Percentiles rank a stretch among this genome's conserved stretches.
These are phyloP conservation scores for Aplysina aerophoba DNA, from an alignment of 37 sponge, comb jelly and placozoan genomes.

Conservation along the genomic window DNA sequence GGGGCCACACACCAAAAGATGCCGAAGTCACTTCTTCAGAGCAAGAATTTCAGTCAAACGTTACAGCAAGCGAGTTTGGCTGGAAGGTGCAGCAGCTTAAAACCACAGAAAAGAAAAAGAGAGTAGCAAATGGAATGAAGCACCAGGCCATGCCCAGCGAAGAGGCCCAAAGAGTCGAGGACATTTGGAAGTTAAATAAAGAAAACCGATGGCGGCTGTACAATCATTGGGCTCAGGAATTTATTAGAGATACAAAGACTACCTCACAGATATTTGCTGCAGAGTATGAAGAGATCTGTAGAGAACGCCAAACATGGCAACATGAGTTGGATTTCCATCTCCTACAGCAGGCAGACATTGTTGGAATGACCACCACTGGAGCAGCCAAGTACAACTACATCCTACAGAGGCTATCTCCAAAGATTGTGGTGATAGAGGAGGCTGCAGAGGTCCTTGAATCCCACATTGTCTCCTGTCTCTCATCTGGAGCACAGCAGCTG, in stretches of 20 bases:
- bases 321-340: slow-evolving; percentile 40
- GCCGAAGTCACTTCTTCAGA: not conserved
- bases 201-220: slow-evolving; percentile 63
- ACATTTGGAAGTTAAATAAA: slow-evolving; percentile 33
- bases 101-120: slow-evolving; percentile 15
- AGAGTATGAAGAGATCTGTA: slow-evolving; percentile 34
- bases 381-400: slow-evolving; percentile 81
- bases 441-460: slow-evolving; percentile 94
- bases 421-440: slow-evolving; percentile 92
- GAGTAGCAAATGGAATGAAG: slow-evolving; percentile 31
- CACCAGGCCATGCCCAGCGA: slow-evolving; percentile 49
- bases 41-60: not conserved
- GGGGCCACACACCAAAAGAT: too few species aligned
- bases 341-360: slow-evolving; percentile 59
- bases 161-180: slow-evolving; percentile 36
- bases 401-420: slow-evolving; percentile 61
- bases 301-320: slow-evolving; percentile 34
- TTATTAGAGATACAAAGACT: slow-evolving; percentile 6
- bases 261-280: not conserved
- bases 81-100: slow-evolving; percentile 52
- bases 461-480: slow-evolving; percentile 78
- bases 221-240: slow-evolving; percentile 53
- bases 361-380: slow-evolving; percentile 96
- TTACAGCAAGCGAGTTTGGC: not conserved
- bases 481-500: slow-evolving; percentile 80